Conservation (phyloP, 2,888 invertebrate species). For the Dascillus cervinus region DNA sequence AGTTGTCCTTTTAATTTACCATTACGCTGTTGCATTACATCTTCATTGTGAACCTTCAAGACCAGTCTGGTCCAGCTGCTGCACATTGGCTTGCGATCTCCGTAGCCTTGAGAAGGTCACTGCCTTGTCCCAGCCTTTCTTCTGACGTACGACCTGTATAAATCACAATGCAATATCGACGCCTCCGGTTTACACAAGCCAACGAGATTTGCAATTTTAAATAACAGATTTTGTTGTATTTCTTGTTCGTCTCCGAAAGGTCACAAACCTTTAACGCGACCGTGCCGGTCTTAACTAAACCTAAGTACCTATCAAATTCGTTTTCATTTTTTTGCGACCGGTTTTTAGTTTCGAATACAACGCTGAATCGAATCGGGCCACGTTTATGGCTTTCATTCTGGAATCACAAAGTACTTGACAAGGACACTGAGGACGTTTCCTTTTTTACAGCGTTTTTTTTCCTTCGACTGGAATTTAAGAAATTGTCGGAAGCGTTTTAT, state of each 20-base stretch:
- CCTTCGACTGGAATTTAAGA: too few relatives aligned
- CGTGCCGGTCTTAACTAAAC: too few relatives aligned
- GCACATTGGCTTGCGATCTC: constrained; percentile 20
- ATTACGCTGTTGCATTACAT: constrained; percentile 13
- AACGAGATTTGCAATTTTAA: constrained; percentile 20
- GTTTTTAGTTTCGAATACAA: too few relatives aligned
- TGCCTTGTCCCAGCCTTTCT: constrained; percentile 35
- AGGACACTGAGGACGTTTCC: too few relatives aligned
- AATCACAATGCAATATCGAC: constrained; percentile 33
- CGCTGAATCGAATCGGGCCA: too few relatives aligned
- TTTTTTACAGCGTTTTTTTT: too few relatives aligned
- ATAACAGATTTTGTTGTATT: constrained; percentile 8
- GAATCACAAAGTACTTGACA: too few relatives aligned
- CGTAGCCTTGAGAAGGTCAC: constrained; percentile 41
- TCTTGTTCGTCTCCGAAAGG: constrained; percentile 2
- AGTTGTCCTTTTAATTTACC: constrained; percentile 17
- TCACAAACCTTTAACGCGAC: not conserved
- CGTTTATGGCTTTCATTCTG: too few relatives aligned
- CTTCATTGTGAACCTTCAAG: constrained; percentile 12
- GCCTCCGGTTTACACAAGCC: constrained; percentile 30
- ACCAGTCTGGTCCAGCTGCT: constrained; percentile 21
- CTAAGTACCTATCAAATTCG: too few relatives aligned
- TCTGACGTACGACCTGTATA: constrained; percentile 27
- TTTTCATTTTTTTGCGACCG: too few relatives aligned
- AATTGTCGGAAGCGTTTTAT: too few relatives aligned